Conservation (phyloP, 92 coral and sea anemone genomes). For the Parazoanthus atlanticus region DNA sequence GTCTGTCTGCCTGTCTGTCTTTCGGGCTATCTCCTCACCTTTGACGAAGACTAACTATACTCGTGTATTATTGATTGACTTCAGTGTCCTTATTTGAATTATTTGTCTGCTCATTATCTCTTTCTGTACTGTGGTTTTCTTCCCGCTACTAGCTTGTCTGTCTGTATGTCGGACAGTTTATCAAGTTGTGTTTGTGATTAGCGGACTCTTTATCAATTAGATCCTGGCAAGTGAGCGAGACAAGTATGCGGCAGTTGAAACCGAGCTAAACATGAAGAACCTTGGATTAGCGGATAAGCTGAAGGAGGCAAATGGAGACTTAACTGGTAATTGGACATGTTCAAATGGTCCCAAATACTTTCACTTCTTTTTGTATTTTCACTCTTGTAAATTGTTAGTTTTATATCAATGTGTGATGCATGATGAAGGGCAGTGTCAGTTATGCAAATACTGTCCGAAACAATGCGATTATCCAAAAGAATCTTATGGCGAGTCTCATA, state of each 20-base stretch:
- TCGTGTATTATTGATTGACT: neutral
- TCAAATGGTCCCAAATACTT: neutral
- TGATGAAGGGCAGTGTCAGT: too few species aligned
- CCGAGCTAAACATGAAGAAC: constrained; percentile 92
- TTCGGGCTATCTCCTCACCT: neutral
- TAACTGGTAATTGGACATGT: constrained; percentile 63
- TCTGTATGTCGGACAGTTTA: neutral
- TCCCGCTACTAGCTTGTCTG: neutral
- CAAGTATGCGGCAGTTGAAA: constrained; percentile 82
- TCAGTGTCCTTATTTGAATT: neutral
- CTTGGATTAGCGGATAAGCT: constrained; percentile 87
- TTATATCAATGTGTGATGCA: too few species aligned
- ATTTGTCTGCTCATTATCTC: neutral
- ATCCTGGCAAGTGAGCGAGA: constrained; percentile 85
- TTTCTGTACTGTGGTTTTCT: neutral
- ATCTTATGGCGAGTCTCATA: too few species aligned
- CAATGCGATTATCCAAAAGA: too few species aligned
- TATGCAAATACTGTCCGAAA: too few species aligned
- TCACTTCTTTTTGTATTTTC: neutral
- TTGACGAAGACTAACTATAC: neutral
- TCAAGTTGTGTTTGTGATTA: neutral
- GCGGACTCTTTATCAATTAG: constrained; percentile 47
- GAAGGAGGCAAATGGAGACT: constrained; percentile 83
- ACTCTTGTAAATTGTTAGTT: too few species aligned
- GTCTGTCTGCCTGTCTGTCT: neutral